Conservation (phyloP, 2,888 invertebrate species). For the Stenichneumon culpator region DNA sequence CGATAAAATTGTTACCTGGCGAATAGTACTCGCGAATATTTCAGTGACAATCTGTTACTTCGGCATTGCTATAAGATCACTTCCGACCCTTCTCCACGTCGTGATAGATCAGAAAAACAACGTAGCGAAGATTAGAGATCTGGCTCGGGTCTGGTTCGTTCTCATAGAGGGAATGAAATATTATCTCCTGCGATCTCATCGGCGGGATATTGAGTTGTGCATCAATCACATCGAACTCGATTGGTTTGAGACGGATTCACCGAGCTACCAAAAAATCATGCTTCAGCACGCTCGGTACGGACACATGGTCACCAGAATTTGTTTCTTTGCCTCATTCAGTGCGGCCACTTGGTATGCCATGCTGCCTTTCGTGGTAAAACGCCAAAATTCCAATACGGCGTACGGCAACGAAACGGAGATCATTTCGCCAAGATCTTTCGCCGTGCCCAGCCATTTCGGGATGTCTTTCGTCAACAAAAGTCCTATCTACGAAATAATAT, state of each 20-base stretch:
- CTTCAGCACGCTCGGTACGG: slow-evolving; percentile 71
- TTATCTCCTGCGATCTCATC: slow-evolving; percentile 19
- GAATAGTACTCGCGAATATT: slow-evolving; percentile 3
- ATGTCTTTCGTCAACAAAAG: slow-evolving; percentile 69
- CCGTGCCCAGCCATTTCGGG: slow-evolving; percentile 72
- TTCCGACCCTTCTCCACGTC: slow-evolving; percentile 40
- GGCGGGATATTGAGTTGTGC: slow-evolving; percentile 68
- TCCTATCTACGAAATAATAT: slow-evolving; percentile 76
- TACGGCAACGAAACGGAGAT: slow-evolving; percentile 61
- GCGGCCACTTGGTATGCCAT: slow-evolving; percentile 68
- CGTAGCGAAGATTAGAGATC: slow-evolving; percentile 2
- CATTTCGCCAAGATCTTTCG: slow-evolving; percentile 66
- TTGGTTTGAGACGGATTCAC: slow-evolving; percentile 62
- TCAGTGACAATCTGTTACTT: slow-evolving; percentile 28
- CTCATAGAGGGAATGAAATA: slow-evolving; percentile 72
- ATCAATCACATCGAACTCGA: slow-evolving; percentile 72
- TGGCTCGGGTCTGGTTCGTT: slow-evolving; percentile 73
- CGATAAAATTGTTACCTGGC: slow-evolving; percentile 6
- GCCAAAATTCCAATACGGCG: slow-evolving; percentile 57
- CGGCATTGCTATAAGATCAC: slow-evolving; percentile 24
- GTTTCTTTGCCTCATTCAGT: slow-evolving; percentile 66
- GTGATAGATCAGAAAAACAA: slow-evolving; percentile 19
- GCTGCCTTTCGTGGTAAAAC: slow-evolving; percentile 49
- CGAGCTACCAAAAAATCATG: slow-evolving; percentile 70
- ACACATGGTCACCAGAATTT: slow-evolving; percentile 68